A percentile compares a stretch with the other conserved stretches of the same genome.
phyloP scores from a whole-genome alignment of 2,113 vertebrate genomes.

The Myrmecobius fasciatus region DNA sequence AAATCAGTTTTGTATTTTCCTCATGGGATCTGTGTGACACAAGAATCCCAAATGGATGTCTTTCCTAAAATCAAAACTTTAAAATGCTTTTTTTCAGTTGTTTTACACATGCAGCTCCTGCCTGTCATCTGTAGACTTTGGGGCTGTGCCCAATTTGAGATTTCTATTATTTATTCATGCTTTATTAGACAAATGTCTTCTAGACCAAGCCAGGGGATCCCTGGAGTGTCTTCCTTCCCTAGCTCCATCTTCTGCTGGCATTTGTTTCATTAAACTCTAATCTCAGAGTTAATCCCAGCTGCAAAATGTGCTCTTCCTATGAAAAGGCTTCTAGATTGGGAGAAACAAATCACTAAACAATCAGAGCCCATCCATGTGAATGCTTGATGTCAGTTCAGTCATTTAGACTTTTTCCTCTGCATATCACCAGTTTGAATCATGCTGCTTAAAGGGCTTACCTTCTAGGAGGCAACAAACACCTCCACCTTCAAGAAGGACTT shows the following conservation, averaged over 20 bases:
- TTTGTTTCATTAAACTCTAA: conserved; percentile 77
- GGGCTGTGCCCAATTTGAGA: conserved; percentile 56
- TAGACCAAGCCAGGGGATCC: conserved; percentile 59
- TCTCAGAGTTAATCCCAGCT: conserved; percentile 68
- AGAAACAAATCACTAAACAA: conserved; percentile 60
- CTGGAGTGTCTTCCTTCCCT: conserved; percentile 40
- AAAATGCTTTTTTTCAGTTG: conserved; percentile 65
- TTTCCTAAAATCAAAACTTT: conserved; percentile 26
- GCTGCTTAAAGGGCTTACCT: conserved; percentile 36
- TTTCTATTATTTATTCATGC: conserved; percentile 73
- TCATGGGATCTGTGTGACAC: background rate
- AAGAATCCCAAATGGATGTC: conserved; percentile 12
- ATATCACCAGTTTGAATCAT: conserved; percentile 43
- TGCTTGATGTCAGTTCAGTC: conserved; percentile 43
- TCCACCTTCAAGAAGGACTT: background rate
- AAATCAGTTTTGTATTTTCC: background rate
- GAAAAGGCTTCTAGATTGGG: conserved; percentile 36
- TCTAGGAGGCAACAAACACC: background rate
- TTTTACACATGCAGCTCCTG: conserved; percentile 4
- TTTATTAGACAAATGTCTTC: conserved; percentile 75
- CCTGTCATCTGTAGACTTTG: conserved; percentile 44
- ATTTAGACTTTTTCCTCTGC: conserved; percentile 34
- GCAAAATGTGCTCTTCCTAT: conserved; percentile 66
- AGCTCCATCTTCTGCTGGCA: conserved; percentile 45
- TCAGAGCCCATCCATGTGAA: background rate